phyloP scores from a whole-genome alignment of 2,113 vertebrate species.

The Scopus umbretta region DNA sequence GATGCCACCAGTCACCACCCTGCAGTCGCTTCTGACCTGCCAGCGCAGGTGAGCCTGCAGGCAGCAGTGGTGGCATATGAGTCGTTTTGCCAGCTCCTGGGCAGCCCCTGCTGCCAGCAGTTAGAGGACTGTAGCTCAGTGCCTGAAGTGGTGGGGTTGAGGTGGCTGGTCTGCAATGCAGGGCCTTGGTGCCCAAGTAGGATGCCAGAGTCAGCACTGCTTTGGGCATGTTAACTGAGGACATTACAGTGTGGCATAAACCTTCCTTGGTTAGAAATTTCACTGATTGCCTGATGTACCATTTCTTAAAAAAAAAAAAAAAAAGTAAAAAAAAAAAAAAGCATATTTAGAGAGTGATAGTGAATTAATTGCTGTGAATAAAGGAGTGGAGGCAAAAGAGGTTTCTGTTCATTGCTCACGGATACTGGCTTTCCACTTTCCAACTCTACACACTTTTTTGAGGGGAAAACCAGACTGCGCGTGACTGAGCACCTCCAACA shows the following conservation, averaged over 20 bases:
- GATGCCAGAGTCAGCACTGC: not conserved
- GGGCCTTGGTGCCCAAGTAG: not conserved
- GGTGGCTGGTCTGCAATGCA: not conserved
- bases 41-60: not conserved
- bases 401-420: not conserved
- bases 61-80: rapidly evolving
- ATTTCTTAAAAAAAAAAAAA: too few relatives aligned
- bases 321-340: not conserved
- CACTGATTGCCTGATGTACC: not conserved
- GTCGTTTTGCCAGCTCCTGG: not conserved
- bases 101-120: not conserved
- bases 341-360: not conserved
- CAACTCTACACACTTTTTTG: not conserved
- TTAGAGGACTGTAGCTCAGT: not conserved
- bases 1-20: not conserved
- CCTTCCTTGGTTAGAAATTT: not conserved
- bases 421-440: not conserved
- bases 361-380: not conserved
- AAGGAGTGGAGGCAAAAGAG: not conserved
- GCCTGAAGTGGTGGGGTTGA: not conserved
- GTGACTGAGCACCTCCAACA: not conserved
- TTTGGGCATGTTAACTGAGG: not conserved
- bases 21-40: rapidly evolving
- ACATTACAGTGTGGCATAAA: not conserved
- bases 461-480: not conserved